These are phyloP conservation scores for Psammodynastes pulverulentus DNA, from an alignment of 2,113 vertebrate species.

Conservation along the genomic window DNA sequence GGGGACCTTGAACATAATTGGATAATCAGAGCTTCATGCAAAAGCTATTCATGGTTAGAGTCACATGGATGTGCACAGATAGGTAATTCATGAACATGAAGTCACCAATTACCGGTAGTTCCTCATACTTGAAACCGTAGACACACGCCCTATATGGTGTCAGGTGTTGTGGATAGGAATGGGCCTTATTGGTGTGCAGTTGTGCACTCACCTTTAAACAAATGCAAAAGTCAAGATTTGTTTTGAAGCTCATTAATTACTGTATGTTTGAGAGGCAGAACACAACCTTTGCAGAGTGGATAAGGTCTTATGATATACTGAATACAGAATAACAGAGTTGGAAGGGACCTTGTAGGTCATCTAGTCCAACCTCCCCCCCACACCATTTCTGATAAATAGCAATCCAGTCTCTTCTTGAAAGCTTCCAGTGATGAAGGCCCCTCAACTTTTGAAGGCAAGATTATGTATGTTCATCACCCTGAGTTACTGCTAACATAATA, in stretches of 20 bases:
- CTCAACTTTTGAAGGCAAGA: no score
- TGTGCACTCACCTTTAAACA: neutral
- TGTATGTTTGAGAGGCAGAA: neutral
- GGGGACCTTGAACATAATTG: neutral
- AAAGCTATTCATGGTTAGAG: slow-evolving; percentile 9
- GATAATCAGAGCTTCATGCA: slow-evolving; percentile 1
- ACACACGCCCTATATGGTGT: neutral
- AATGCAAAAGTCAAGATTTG: neutral
- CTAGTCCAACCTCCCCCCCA: no score
- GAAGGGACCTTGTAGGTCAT: no score
- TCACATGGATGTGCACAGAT: neutral
- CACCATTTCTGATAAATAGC: no score
- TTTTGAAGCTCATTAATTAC: neutral
- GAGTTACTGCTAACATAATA: neutral
- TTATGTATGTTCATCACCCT: neutral
- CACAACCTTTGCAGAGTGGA: neutral
- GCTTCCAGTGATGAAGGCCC: no score
- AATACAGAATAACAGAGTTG: neutral
- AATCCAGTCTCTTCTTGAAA: no score
- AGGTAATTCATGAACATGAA: neutral
- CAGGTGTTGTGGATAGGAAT: neutral
- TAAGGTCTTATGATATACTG: neutral
- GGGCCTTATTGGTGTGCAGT: neutral
- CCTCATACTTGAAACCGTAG: neutral
- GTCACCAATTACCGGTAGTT: neutral